phyloP scores from a whole-genome alignment of 2,888 invertebrate species.

The Ferdinandea cuprea region DNA sequence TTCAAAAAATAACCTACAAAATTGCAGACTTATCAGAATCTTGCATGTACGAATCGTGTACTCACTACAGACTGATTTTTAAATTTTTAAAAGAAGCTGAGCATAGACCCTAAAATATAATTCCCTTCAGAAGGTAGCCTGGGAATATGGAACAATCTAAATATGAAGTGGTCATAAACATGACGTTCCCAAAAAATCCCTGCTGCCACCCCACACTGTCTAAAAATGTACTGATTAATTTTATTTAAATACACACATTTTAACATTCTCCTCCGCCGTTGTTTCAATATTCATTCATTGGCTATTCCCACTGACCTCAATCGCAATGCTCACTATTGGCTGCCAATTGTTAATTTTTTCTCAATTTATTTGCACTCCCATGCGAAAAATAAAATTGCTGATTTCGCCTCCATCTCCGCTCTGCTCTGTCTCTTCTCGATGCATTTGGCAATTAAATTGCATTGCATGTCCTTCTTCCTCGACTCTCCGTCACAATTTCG shows the following conservation, averaged over 20 bases:
- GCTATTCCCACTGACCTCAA: not conserved
- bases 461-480: conserved; percentile 10
- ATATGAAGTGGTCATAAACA: too few relatives aligned
- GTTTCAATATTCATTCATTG: not conserved
- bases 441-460: conserved; percentile 24
- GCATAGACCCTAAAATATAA: too few relatives aligned
- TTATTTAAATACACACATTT: not conserved
- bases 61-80: too few relatives aligned
- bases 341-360: conserved; percentile 14
- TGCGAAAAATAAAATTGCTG: not conserved
- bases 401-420: not conserved
- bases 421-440: conserved; percentile 6
- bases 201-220: too few relatives aligned
- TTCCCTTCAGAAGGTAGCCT: too few relatives aligned
- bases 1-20: too few relatives aligned
- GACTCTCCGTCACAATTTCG: not conserved
- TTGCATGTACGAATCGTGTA: too few relatives aligned
- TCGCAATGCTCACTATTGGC: not conserved
- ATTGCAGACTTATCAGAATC: too few relatives aligned
- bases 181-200: too few relatives aligned
- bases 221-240: not conserved
- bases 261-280: not conserved
- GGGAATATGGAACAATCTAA: too few relatives aligned
- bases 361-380: conserved; percentile 10
- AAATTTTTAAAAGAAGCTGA: too few relatives aligned